A percentile compares a stretch with the other conserved stretches of the same genome.
phyloP scores from a whole-genome alignment of 1,140 invertebrate genomes.

The Dysdera silvatica region DNA sequence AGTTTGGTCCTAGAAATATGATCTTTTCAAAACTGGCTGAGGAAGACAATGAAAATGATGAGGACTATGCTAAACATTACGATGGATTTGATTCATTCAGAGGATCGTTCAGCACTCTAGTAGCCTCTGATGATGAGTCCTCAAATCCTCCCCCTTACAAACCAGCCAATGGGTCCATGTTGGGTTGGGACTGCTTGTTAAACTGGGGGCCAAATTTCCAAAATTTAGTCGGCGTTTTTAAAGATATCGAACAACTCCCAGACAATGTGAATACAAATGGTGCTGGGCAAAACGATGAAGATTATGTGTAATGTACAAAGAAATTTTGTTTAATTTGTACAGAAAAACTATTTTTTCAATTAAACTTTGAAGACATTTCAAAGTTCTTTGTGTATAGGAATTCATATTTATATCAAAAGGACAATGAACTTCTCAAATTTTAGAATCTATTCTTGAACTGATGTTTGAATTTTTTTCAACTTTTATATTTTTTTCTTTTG shows the following conservation, averaged over 20 bases:
- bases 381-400: too few species aligned
- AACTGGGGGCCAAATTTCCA: slow-evolving; percentile 96
- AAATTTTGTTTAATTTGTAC: slow-evolving; percentile 23
- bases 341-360: neutral
- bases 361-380: too few species aligned
- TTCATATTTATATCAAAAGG: too few species aligned
- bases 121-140: slow-evolving; percentile 83
- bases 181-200: slow-evolving; percentile 86
- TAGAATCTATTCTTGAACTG: too few species aligned
- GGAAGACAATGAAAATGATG: slow-evolving; percentile 48
- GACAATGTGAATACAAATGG: slow-evolving; percentile 52
- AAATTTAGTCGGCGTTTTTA: slow-evolving; percentile 87
- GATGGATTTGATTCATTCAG: slow-evolving; percentile 88
- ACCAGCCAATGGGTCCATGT: slow-evolving; percentile 63
- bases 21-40: slow-evolving; percentile 62
- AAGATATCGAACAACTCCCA: slow-evolving; percentile 88
- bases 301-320: slow-evolving; percentile 36
- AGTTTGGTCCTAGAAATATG: slow-evolving; percentile 48
- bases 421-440: too few species aligned
- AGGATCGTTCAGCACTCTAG: slow-evolving; percentile 82
- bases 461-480: too few species aligned
- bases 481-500: too few species aligned
- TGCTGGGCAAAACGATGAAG: slow-evolving; percentile 38
- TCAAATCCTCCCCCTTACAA: slow-evolving; percentile 55
- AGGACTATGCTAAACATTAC: slow-evolving; percentile 51